Evolutionary conservation across 1,140 invertebrate genomes (phyloP), one percentile per base, ranked within the genome.

Genomic region (Zophobas morio): DNA sequence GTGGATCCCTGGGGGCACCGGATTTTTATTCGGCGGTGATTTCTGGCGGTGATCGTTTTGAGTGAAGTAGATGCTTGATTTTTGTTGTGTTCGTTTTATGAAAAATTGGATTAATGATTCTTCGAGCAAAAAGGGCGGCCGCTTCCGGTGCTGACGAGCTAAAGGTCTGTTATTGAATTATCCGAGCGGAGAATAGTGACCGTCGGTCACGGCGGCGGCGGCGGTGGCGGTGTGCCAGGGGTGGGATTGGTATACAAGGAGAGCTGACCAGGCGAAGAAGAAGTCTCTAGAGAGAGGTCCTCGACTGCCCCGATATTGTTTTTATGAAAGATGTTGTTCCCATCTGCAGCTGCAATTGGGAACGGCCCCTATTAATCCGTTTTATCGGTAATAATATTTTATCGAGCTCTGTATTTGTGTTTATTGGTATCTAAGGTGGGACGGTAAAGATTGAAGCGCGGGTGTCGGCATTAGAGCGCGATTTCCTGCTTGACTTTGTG

Each of bases 121-220:
- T 54, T 35, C 36, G 71, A 56, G 39, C 54, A 56, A 73, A 56
- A 40, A 36, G n/a, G 70, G 39, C 20, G 36, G 49, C 37, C 39
- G 33, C n/a, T 66, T 66, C 39, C 60, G n/a, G 34, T 57, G 63
- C 75, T 77, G 78, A 79, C 71, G 66, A 77, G 78, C 78, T 77
- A 74, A 77, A 76, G 70, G 75, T 70, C 77, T 40, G 70, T 79
- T 79, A 79, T 79, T 79, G 78, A 79, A 77, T 79, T 77, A 79
- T 74, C 76, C 40, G 54, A 54, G 70, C 20, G 70, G 78, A 66
- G 77, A 78, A 78, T 78, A 78, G 74, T 75, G 74, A 79, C 78
- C 74, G 74, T 42, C 56, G 78, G 74, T 70, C 74, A 75, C 37
- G 35, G 40, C 63, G 72, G 66, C 49, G 75, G 34, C 36, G 42